Conservation (phyloP, 64 coral and sea anemone genomes). For the Montipora cactus region DNA sequence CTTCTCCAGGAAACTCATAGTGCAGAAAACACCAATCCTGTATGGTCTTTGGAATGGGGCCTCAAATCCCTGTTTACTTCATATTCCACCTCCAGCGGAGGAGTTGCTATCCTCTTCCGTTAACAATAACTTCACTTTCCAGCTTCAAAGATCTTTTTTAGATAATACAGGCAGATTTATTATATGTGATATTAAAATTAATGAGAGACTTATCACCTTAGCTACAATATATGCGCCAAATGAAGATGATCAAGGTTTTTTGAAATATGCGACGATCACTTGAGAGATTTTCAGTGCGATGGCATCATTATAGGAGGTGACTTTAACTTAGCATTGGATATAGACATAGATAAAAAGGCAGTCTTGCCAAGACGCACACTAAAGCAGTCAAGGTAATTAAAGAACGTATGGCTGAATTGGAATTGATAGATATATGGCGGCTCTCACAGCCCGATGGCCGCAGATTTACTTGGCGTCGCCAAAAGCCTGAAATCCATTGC, state of each 20-base stretch:
- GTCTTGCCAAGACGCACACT: background rate
- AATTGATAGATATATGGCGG: background rate
- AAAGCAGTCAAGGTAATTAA: background rate
- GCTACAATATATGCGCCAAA: background rate
- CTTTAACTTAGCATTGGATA: background rate
- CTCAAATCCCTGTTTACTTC: background rate
- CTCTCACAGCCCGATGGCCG: background rate
- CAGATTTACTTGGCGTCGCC: background rate
- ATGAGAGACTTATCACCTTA: background rate
- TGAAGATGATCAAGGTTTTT: background rate
- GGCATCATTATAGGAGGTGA: background rate
- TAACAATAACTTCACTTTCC: too few species aligned
- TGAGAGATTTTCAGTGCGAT: background rate
- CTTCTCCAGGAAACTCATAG: background rate
- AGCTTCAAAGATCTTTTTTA: background rate
- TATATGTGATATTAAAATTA: background rate
- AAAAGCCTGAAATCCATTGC: background rate
- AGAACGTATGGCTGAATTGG: background rate
- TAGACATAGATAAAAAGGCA: background rate
- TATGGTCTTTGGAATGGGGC: background rate
- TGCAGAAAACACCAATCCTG: background rate
- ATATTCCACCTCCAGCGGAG: too few species aligned
- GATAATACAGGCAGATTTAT: background rate
- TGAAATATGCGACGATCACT: background rate
- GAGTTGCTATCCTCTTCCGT: too few species aligned